Base-by-base conservation (phyloP, 2,888 invertebrate species). In the Cyclophora punctaria region DNA sequence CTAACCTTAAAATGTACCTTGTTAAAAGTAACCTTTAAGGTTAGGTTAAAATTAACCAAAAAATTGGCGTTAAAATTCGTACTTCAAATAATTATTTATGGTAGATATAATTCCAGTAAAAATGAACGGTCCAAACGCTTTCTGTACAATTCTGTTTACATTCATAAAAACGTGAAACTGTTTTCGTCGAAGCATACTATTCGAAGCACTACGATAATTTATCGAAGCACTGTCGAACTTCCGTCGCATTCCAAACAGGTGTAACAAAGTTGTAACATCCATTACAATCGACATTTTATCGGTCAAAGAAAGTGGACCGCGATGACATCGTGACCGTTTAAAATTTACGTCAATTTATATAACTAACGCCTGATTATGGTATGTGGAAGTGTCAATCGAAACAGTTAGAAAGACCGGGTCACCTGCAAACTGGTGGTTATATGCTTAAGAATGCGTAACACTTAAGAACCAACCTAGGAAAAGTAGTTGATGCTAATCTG, bases 321-420 rank as follows among this genome's bases (percentile, higher is more conserved):
- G 5, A 37, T 37, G 5, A 1, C 37, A 50, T 53, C 52, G 47
- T 51, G 56, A 62, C 63, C 67, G 62, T 65, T 65, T 59, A 63
- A 63, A 75, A 79, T 83, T 78, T 74, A 77, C 78, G 73, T 77
- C 71, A 81, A 81, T 84, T 80, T 78, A 80, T 79, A 73, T 73
- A 81, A 81, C 72, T 83, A 78, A 66, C 83, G 74, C 78, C 77
- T 80, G 75, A 74, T 77, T 77, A 75, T 73, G 66, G 63, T 63
- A 73, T 67, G 73, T 64, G 67, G 71, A 78, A 72, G 72, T 77
- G 81, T 78, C 79, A 82, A 72, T 74, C 69, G 61, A 80, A 71
- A 86, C 87, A 80, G 86, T 86, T 86, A 85, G 67, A 73, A 64
- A 74, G 80, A 86, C 88, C 80, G 76, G 85, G 87, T 88, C 73